Conservation (phyloP, 2,113 vertebrate species). For the Leptobrachium leishanense region DNA sequence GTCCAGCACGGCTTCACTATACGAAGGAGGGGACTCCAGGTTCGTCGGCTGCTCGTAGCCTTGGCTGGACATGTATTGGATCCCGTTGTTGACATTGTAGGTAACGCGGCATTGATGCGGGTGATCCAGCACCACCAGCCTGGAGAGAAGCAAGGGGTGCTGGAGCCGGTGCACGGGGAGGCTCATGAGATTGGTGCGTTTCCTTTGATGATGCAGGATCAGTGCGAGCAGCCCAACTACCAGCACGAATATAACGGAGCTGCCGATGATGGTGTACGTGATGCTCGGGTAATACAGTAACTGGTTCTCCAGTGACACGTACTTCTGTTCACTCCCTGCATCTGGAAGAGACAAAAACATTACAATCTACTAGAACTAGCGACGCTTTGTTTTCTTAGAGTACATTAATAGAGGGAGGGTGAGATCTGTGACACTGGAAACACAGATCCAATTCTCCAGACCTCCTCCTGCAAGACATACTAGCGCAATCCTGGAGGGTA, state of each 20-base stretch:
- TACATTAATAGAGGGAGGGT: no score
- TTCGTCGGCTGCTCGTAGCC: slow-evolving; percentile 70
- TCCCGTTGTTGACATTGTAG: slow-evolving; percentile 80
- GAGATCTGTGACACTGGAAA: no score
- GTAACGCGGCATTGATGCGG: slow-evolving; percentile 77
- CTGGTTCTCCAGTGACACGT: slow-evolving; percentile 87
- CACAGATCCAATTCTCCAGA: no score
- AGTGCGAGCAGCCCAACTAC: slow-evolving; percentile 90
- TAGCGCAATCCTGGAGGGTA: no score
- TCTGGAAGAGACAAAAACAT: slow-evolving; percentile 59
- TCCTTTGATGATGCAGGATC: slow-evolving; percentile 92
- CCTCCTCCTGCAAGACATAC: no score
- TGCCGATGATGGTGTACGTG: slow-evolving; percentile 92
- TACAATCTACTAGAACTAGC: no score
- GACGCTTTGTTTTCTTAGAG: no score
- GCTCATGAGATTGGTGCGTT: slow-evolving; percentile 87
- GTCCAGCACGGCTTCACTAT: slow-evolving; percentile 89
- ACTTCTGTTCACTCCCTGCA: slow-evolving; percentile 81
- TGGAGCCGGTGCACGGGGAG: slow-evolving; percentile 84
- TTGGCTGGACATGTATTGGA: slow-evolving; percentile 83
- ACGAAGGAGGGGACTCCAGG: slow-evolving; percentile 88
- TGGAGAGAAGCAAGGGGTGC: slow-evolving; percentile 89
- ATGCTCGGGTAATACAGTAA: slow-evolving; percentile 93
- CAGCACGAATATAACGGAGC: slow-evolving; percentile 90
- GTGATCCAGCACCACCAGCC: slow-evolving; percentile 89